Base-by-base conservation (phyloP, 2,113 vertebrate genomes). In the Microtus montanus region DNA sequence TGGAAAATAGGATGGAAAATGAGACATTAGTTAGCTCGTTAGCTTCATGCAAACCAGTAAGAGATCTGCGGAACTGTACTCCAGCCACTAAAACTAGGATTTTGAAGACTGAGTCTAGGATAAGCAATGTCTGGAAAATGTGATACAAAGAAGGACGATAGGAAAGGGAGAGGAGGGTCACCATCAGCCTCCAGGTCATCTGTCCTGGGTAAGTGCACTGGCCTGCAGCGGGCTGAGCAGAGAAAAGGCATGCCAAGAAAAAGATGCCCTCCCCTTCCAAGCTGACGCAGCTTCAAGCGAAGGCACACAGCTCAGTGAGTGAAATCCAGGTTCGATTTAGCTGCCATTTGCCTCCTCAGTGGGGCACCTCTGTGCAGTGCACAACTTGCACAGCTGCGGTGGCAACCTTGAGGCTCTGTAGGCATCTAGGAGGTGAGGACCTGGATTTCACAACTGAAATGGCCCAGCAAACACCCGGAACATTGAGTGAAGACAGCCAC, bases 41-140 rank as follows among this genome's bases (percentile, higher is more conserved):
- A 28, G n/a, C 30, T n/a, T 79, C 26, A 58, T 19, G 30, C 14
- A 22, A 54, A 63, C 61, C 33, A 77, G 2, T 33, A 35, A 64
- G 54, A n/a, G 14, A 17, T 41, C n/a, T n/a, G 47, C 4, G 3
- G 35, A 75, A 22, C 20, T 75, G 3, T 1, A 33, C 13, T 20
- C 24, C 6, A n/a, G 54, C 17, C 91, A 71, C 35, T 17, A 49
- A 66, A 84, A 41, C 79, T 10, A 82, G 70, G 26, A 89, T 58
- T 82, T 95, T 47, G 26, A 83, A 93, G 54, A 85, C 5, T 44
- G 35, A 66, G 33, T 95, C 54, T 95, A 74, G 70, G 35, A 83
- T 17, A 89, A 24, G 28, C 78, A 63, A 24, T 77, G 49, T 68
- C 47, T 92, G 49, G 63, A 79, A 79, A 84, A 89, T 33, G n/a